Percentiles rank a stretch among this genome's conserved stretches.
Evolutionary conservation across 2,797 vertebrate species (phyloP).

Genomic region (Poeciliopsis paucimaculata): DNA sequence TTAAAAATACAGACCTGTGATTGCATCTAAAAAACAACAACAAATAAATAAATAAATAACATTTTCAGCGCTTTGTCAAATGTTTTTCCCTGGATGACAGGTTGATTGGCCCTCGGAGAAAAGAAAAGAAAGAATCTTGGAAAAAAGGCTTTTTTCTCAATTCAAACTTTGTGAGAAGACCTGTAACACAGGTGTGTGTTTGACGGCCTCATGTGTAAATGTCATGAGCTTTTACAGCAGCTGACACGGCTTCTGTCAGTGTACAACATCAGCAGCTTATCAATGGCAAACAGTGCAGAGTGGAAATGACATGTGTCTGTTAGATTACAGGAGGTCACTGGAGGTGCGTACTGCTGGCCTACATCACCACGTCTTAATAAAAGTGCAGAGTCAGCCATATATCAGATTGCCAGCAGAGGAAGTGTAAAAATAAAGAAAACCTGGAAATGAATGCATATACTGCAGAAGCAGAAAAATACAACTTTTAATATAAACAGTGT

Average conservation of each 20-base stretch:
- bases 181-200: conserved; percentile 62
- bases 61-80: conserved; percentile 51
- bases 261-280: conserved; percentile 61
- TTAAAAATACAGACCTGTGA: conserved; percentile 62
- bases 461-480: not conserved
- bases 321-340: conserved; percentile 46
- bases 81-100: conserved; percentile 59
- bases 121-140: not conserved
- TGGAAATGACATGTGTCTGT: conserved; percentile 66
- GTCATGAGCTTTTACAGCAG: conserved; percentile 70
- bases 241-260: conserved; percentile 71
- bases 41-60: not conserved
- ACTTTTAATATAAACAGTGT: not conserved
- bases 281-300: conserved; percentile 59
- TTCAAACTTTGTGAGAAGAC: conserved; percentile 69
- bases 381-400: not conserved
- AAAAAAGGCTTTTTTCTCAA: not conserved
- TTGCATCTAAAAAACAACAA: conserved; percentile 45
- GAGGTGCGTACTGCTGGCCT: conserved; percentile 3
- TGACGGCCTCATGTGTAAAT: conserved; percentile 74
- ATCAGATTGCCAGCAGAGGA: no score
- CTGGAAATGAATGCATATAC: not conserved
- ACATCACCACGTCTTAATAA: conserved; percentile 1
- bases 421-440: not conserved
- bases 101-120: conserved; percentile 48